Base-by-base conservation (phyloP, 2,888 invertebrate species). In the Dusona sp. region DNA sequence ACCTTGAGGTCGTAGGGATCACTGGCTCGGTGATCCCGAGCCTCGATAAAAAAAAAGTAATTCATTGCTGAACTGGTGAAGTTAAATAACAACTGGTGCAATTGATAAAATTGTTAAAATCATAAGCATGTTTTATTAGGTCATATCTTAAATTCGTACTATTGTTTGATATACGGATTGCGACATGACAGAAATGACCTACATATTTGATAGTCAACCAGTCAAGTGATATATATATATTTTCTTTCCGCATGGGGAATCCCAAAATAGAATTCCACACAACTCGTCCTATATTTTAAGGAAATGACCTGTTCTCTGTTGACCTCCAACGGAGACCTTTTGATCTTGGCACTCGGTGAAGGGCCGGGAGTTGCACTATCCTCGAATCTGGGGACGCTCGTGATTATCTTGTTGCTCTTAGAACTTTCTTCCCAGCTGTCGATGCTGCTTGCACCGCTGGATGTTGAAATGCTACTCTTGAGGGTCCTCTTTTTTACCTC, bases 361-460 rank as follows among this genome's bases (percentile, higher is more conserved):
- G 65, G 22, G 3, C 67, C 77, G 64, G 79, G n/a, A 48, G 73
- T 22, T 8, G 68, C 54, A 61, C 64, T 79, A 57, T 84, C 86
- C 13, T 86, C 86, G 81, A 79, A 86, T 68, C 84, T 65, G 2
- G 84, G 61, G 65, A 70, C 82, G 42, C 29, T 79, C 57, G 79
- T 75, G n/a, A 64, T 29, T 70, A 77, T 85, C 83, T 88, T 85
- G 61, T 75, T 70, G 75, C 67, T 87, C 75, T 89, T 89, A 16
- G 82, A 80, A 36, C 65, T 87, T 19, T 90, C 89, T 74, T 90
- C 91, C 91, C 92, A 92, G 73, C 91, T 92, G 65, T 92, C 90
- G 88, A 91, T 92, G 72, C 90, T 91, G 81, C 90, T 92, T n/a
- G 90, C 90, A 0, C 90, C 90, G 84, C 90, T 91, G 29, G 92